These are phyloP conservation scores for Halictus ligatus DNA, from an alignment of 2,888 invertebrate species.

Conservation along the genomic window DNA sequence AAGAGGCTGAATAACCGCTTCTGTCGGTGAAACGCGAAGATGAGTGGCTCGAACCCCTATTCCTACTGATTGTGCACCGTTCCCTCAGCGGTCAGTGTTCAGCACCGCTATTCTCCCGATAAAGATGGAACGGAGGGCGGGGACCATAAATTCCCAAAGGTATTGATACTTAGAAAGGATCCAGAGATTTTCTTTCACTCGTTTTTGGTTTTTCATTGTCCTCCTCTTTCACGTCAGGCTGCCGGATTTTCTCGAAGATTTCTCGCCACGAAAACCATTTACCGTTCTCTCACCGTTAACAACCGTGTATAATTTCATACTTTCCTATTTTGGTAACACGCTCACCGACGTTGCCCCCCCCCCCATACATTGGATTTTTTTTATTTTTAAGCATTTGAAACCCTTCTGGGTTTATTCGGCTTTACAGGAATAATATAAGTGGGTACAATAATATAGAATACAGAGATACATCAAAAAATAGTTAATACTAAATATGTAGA, in stretches of 20 bases:
- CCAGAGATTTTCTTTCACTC: conserved; percentile 25
- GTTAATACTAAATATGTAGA: too few relatives aligned
- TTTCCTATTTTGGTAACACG: too few relatives aligned
- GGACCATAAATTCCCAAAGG: conserved; percentile 48
- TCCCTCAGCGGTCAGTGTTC: conserved; percentile 14
- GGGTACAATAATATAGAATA: too few relatives aligned
- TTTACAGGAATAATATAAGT: too few relatives aligned
- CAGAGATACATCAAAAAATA: too few relatives aligned
- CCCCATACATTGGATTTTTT: too few relatives aligned
- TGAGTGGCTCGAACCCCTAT: conserved; percentile 39
- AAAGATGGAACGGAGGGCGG: conserved; percentile 33
- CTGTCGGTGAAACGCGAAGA: conserved; percentile 52
- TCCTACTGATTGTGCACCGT: conserved; percentile 47
- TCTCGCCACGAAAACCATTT: background rate
- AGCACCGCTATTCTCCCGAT: background rate
- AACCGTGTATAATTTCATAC: too few relatives aligned
- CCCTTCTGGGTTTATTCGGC: too few relatives aligned
- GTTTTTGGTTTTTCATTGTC: conserved; percentile 33
- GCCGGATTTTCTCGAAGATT: background rate
- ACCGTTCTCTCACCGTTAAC: background rate
- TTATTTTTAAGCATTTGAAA: too few relatives aligned
- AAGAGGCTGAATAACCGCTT: conserved; percentile 43
- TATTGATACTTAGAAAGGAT: conserved; percentile 44
- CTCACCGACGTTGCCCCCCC: too few relatives aligned
- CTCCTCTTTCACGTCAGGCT: background rate